These are phyloP conservation scores for Hetaerina americana DNA, from an alignment of 1,140 invertebrate species.

Conservation along the genomic window DNA sequence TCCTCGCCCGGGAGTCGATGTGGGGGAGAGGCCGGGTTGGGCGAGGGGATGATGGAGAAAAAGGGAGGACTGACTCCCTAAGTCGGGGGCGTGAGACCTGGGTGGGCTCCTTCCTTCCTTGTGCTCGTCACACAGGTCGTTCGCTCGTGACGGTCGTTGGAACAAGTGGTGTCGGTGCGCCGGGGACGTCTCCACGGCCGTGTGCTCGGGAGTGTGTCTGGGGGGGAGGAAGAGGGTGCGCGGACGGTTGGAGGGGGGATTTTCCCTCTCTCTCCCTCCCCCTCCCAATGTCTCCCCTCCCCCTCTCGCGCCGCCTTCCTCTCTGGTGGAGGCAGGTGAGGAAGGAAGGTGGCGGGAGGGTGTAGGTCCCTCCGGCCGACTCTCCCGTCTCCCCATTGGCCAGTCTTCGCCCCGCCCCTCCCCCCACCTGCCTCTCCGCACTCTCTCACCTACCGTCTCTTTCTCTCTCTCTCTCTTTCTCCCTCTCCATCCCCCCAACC, in stretches of 20 bases:
- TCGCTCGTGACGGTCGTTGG: background rate
- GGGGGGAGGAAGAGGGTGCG: no score
- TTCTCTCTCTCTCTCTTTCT: no score
- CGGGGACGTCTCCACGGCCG: background rate
- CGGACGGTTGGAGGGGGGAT: background rate
- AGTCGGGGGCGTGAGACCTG: no score
- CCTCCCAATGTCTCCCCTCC: background rate
- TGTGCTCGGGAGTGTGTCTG: no score
- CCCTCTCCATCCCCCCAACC: no score
- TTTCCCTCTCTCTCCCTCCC: background rate
- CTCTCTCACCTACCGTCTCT: background rate
- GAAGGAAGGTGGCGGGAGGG: background rate
- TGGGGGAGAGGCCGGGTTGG: background rate
- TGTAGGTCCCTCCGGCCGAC: no score
- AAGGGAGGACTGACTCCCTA: no score
- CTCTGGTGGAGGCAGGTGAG: background rate
- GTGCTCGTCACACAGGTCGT: background rate
- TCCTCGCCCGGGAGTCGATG: background rate
- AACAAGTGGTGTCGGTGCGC: background rate
- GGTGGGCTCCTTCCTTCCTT: no score
- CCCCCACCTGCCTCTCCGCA: background rate
- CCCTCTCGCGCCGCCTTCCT: background rate
- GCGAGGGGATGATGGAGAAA: no score
- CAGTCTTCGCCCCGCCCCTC: background rate
- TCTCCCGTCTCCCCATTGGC: no score